Evolutionary conservation across 2,888 invertebrate species (phyloP), one percentile per base, ranked within the genome.

Genomic region (Acleris emargana): DNA sequence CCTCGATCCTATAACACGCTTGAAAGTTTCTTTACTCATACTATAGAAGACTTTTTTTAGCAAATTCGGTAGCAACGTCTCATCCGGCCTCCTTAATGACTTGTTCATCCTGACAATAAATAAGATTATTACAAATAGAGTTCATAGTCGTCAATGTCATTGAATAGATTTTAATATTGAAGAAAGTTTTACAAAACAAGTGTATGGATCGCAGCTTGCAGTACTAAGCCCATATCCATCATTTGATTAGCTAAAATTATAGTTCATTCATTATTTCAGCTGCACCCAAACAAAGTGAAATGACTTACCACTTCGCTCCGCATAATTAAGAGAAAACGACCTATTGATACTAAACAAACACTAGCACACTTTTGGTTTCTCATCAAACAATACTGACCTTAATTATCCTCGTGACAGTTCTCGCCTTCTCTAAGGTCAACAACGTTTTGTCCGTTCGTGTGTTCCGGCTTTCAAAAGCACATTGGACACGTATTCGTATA

Each of bases 321-420:
- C 18, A 54, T 20, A 54, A 57, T 58, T 58, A 55, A 66, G 66
- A 57, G 61, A 66, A 64, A 61, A 57, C 64, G 47, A 18, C 28
- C 18, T 53, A 32, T 47, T 57, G 57, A 58, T 58, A 7, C 17
- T 50, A 60, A 50, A 47, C 53, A 64, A 42, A 45, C 43, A 32
- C 42, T 38, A 58, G 32, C 49, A 42, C 58, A 54, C 49, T 50
- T 59, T 38, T 58, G 25, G 59, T 59, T 60, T 64, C 64, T 60
- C 64, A 55, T 60, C 64, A 64, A 64, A 64, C 54, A 60, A 20
- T 25, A 20, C 16, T 55, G 59, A 32, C 66, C 66, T 66, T 66
- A 66, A 66, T 66, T 66, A 61, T 16, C n/a, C 1, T 13, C 18
- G 50, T 18, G 61, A 55, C 64, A 64, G 38, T 60, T 55, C 64